Base-by-base conservation (phyloP, 1,140 invertebrate genomes). In the Habropoda laboriosa region DNA sequence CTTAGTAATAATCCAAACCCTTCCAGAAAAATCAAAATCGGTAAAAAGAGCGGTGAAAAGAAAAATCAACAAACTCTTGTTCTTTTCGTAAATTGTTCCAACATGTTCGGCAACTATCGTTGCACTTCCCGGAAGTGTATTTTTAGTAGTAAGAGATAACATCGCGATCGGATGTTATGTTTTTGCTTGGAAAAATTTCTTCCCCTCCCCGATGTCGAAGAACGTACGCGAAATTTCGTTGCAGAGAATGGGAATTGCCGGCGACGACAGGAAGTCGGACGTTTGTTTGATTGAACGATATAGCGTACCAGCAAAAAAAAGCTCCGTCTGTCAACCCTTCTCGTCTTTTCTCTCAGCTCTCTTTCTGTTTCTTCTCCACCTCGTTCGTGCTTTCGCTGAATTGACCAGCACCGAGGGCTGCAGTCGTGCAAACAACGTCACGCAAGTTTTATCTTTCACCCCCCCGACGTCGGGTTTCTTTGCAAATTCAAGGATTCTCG, bases 261-360 rank as follows among this genome's bases (percentile, higher is more conserved):
- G 47, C 13, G 58, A 51, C 45, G 71, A 24, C 58, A 27, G 71
- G 71, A 74, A 74, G 71, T 63, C 71, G 30, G 45, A 74, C 58
- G 58, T 74, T 74, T 63, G 42, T 74, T 74, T 74, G 71, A 63
- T 63, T 7, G 58, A 63, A 74, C 42, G 71, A 74, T 61, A n/a
- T n/a, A 74, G 32, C 45, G 21, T 40, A 30, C 32, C n/a, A 18
- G n/a, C 71, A 51, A 74, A 63, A n/a, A n/a, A 63, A 53, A 74
- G 55, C 58, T 16, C 42, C 38, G 32, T 32, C 57, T 16, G 53
- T 38, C 58, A 49, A 74, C 53, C 74, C 40, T 47, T 60, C 21
- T 67, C 51, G 13, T 24, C 51, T 45, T 70, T 58, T 58, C 35
- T 27, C 16, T 2, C 21, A 7, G 1, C 42, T n/a, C 10, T 35